A percentile compares a stretch with the other conserved stretches of the same genome.
Conservation (phyloP, 1,140 invertebrate genomes). For the Heliconius melpomene region DNA sequence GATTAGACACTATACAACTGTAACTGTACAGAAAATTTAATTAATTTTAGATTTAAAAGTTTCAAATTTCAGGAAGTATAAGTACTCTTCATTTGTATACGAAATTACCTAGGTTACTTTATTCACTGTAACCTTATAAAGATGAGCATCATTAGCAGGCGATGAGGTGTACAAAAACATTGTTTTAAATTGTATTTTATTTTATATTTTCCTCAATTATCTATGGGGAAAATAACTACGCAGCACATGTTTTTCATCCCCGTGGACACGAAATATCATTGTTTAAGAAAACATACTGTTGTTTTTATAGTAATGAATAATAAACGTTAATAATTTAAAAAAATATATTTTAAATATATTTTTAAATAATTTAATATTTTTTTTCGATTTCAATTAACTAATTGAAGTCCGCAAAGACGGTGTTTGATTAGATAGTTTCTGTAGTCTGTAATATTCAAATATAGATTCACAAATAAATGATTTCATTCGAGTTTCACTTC, state of each 20-base stretch:
- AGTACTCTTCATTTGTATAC: no score
- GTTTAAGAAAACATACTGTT: neutral
- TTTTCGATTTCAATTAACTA: no score
- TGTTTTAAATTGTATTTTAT: neutral
- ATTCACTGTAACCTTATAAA: neutral
- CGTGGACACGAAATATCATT: neutral
- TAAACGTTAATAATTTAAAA: neutral
- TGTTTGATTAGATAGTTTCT: no score
- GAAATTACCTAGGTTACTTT: neutral
- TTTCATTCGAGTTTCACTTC: neutral
- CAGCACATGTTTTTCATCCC: neutral
- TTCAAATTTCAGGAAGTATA: no score
- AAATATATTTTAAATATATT: no score
- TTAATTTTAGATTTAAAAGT: no score
- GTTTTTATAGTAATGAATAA: neutral
- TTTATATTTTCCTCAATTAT: neutral
- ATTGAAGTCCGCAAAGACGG: no score
- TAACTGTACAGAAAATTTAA: no score
- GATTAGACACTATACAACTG: no score
- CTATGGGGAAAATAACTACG: neutral
- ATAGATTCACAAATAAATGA: neutral
- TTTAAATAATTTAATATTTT: no score
- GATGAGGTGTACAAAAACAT: neutral
- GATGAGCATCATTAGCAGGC: neutral
- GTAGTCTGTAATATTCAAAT: neutral